Base-by-base conservation (phyloP, 2,888 invertebrate genomes). In the Leptopterna dolabrata region DNA sequence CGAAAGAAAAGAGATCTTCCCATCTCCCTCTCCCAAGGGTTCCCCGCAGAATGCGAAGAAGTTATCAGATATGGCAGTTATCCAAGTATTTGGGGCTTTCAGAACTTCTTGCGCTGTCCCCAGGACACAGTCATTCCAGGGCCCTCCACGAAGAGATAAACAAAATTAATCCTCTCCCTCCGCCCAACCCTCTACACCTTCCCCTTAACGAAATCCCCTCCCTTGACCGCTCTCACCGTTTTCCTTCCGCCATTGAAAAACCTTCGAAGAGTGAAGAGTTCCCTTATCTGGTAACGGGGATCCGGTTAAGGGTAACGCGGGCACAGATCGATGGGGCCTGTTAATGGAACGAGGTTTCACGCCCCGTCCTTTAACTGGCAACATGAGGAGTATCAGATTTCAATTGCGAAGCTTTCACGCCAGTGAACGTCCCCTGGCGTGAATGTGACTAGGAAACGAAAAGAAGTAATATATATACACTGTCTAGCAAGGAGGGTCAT, bases 21-120 rank as follows among this genome's bases (percentile, higher is more conserved):
- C 36, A 13, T 80, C 27, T 82, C 63, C 63, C 82, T 63, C 63
- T 29, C 70, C 70, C 41, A 41, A 14, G 43, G 24, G 19, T 30
- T n/a, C n/a, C 19, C 70, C 43, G 16, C 63, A 29, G 63, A 82
- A 82, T 63, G 82, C 82, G 63, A 82, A 36, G 63, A 82, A 83
- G 70, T 83, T 83, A 83, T 83, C 83, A 83, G 83, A 83, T 83
- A 83, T 83, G 83, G 83, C 83, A 83, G 83, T 70, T 70, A 63
- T 83, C 83, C 83, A 83, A 83, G 83, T 70, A 83, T 83, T 83
- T 36, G 83, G 63, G 83, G 41, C 7, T 51, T 51, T 13, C 13
- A 24, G 13, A 47, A 29, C 55, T 55, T 55, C 70, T 63, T 63
- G 30, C 81, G 14, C 55, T 81, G 45, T 51, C 78, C 43, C 27